A percentile compares a stretch with the other conserved stretches of the same genome.
phyloP scores from a whole-genome alignment of 2,113 vertebrate species.

The Rhabdornis inornatus region DNA sequence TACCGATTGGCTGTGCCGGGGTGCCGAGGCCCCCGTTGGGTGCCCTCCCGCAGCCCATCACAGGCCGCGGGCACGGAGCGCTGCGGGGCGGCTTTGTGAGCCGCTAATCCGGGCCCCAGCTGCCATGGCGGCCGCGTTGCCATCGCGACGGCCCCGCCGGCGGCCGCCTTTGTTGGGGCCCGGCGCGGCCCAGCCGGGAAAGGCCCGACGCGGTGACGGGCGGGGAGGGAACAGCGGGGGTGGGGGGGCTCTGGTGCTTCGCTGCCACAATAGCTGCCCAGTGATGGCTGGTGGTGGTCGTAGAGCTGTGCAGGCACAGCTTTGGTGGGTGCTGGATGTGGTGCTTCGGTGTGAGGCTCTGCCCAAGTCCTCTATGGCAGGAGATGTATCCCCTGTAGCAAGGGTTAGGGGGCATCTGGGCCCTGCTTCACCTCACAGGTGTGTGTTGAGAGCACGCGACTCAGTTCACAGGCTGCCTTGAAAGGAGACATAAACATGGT shows the following conservation, averaged over 20 bases:
- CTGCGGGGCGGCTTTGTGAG: slow-evolving; percentile 77
- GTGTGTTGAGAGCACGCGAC: neutral
- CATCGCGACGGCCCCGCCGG: slow-evolving; percentile 70
- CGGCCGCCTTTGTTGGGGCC: slow-evolving; percentile 80
- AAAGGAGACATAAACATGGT: neutral
- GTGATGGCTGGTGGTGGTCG: neutral
- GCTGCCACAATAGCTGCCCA: neutral
- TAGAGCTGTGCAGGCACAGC: neutral
- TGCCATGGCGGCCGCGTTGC: slow-evolving; percentile 78
- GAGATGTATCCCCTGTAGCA: rapidly evolving
- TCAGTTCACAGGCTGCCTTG: neutral
- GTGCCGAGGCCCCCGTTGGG: neutral
- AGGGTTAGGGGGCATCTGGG: neutral
- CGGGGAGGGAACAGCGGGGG: neutral
- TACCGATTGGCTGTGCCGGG: neutral
- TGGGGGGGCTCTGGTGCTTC: neutral
- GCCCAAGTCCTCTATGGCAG: rapidly evolving
- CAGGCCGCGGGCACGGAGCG: neutral
- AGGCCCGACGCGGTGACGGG: neutral
- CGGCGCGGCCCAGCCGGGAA: slow-evolving; percentile 61
- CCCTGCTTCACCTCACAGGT: neutral
- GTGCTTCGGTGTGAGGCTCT: neutral
- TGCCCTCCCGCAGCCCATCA: neutral
- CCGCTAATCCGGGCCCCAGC: slow-evolving; percentile 78
- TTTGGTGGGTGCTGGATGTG: neutral